Evolutionary conservation across 1,140 invertebrate species (phyloP), one percentile per base, ranked within the genome.

Genomic region (Heterodera carotae): DNA sequence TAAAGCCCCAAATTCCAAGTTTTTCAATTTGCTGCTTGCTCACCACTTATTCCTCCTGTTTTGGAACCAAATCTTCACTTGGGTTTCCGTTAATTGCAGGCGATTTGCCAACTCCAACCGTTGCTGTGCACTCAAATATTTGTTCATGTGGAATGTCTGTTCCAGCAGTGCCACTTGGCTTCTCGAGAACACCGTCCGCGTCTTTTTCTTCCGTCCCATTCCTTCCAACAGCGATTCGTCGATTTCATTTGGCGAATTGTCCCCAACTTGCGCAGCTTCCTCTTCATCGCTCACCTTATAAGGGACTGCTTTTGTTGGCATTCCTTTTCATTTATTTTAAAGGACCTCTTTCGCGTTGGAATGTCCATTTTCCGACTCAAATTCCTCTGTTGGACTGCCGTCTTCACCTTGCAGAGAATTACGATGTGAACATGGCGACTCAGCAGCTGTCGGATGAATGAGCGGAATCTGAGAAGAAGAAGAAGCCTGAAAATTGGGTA

Each of bases 41-140:
- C 27, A 74, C 72, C 72, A 74, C 89, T 98, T 98, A 89, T 99
- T 98, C 62, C 96, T 91, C 8, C 97, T 89, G 86, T 97, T 95
- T 89, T 94, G 92, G 88, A 93, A 93, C 96, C 96, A 98, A 76
- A 99, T 98, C 89, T 90, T 90, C 5, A 90, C 89, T 83, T 89
- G 72, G 8, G 72, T 74, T 27, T 74, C 72, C 59, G 72, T 74
- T 33, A 74, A 56, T 27, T 18, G 66, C 25, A 74, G 33, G 25
- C 4, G 22, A 29, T 15, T 66, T 25, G 72, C 72, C 56, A 74
- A 18, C 4, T 74, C 12, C 10, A 56, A 34, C 36, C 72, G 53
- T 62, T 74, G 72, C 56, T 74, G 72, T 6, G 15, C 33, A 56
- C 10, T 74, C 36, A 74, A 36, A 62, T 74, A 74, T 62, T 56